phyloP scores from a whole-genome alignment of 2,888 invertebrate species.

The Flexamia atlantica region DNA sequence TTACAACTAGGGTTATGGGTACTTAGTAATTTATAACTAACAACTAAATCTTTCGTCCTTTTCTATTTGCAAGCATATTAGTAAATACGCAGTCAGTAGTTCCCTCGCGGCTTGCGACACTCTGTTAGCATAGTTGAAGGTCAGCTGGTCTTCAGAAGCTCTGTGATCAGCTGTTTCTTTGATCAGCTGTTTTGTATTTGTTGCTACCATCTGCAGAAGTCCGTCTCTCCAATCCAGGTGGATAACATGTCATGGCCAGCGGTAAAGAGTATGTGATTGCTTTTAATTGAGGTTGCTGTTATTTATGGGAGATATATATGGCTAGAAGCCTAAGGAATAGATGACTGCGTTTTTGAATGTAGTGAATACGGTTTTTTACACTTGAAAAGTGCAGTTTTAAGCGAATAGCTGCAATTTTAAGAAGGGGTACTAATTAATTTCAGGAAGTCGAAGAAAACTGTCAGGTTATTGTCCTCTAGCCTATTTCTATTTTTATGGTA shows the following conservation, averaged over 20 bases:
- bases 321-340: too few species aligned
- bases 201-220: slow-evolving; percentile 14
- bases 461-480: too few species aligned
- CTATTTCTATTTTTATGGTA: too few species aligned
- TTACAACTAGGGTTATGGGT: too few species aligned
- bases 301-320: background rate
- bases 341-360: too few species aligned
- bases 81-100: background rate
- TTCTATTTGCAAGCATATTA: background rate
- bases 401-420: too few species aligned
- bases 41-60: too few species aligned
- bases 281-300: slow-evolving; percentile 24
- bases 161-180: slow-evolving; percentile 25
- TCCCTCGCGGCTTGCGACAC: slow-evolving; percentile 3
- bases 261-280: background rate
- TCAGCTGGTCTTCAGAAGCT: background rate
- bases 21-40: too few species aligned
- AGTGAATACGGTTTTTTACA: too few species aligned
- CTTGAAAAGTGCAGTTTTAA: too few species aligned
- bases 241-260: slow-evolving; percentile 18
- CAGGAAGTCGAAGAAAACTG: too few species aligned
- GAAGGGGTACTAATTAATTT: too few species aligned
- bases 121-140: slow-evolving; percentile 41
- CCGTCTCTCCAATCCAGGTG: background rate
- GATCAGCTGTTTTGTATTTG: slow-evolving; percentile 21